A percentile compares a stretch with the other conserved stretches of the same genome.
phyloP scores from a whole-genome alignment of 2,113 vertebrate genomes.

The Vulpes vulpes region DNA sequence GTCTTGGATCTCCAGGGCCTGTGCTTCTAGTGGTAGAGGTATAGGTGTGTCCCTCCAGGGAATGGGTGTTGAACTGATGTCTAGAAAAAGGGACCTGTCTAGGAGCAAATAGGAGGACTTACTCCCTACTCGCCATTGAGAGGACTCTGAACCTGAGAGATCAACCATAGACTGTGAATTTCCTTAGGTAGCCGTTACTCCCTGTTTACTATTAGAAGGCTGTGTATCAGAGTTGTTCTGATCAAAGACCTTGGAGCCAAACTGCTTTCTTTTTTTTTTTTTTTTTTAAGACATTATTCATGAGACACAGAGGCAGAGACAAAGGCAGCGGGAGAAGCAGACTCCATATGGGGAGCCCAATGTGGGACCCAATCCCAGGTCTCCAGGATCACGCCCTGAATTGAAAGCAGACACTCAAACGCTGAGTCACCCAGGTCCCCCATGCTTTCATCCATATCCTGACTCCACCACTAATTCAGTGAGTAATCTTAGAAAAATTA shows the following conservation, averaged over 20 bases:
- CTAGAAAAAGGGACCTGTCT: not conserved
- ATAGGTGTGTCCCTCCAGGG: not conserved
- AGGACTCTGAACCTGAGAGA: not conserved
- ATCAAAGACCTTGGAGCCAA: not conserved
- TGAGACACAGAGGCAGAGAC: no score
- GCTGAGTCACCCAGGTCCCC: no score
- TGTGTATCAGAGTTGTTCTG: not conserved
- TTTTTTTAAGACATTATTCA: no score
- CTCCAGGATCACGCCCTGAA: no score
- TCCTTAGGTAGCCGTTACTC: not conserved
- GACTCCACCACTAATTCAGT: not conserved
- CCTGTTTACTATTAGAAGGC: not conserved
- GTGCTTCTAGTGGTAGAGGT: not conserved
- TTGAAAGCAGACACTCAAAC: no score
- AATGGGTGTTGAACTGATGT: not conserved
- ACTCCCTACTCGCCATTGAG: not conserved
- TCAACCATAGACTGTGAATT: not conserved
- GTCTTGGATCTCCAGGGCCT: not conserved
- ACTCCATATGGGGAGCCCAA: no score
- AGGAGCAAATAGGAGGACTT: not conserved
- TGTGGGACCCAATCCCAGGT: no score
- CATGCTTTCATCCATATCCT: not conserved
- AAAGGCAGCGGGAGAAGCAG: no score
- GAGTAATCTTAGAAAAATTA: not conserved
- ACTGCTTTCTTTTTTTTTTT: not conserved